Evolutionary conservation across 1,140 invertebrate genomes (phyloP).

Genomic region (Drosophila ambigua): DNA sequence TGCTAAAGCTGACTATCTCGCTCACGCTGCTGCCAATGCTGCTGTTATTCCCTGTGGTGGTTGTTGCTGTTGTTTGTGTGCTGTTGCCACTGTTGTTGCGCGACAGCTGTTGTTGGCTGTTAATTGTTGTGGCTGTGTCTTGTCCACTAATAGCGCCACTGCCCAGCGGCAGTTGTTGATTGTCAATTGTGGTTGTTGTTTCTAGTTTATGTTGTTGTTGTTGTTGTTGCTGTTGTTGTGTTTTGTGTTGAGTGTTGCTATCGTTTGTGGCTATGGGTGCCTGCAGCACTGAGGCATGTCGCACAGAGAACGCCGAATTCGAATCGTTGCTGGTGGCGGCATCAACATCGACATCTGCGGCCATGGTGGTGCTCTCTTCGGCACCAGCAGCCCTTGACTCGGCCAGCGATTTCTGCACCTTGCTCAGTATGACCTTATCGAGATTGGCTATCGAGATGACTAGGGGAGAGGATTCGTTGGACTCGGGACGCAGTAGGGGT

Average conservation of each 20-base stretch:
- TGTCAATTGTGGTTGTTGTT: conserved; percentile 23
- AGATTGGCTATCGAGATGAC: conserved; percentile 84
- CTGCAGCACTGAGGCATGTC: conserved; percentile 58
- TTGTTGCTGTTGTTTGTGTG: conserved; percentile 15
- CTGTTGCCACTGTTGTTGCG: not conserved
- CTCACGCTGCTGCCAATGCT: conserved; percentile 49
- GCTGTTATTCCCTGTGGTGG: conserved; percentile 6
- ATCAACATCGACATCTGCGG: conserved; percentile 5
- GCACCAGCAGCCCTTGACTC: conserved; percentile 19
- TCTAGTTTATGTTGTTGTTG: conserved; percentile 22
- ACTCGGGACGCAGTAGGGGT: conserved; percentile 79
- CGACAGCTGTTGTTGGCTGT: not conserved
- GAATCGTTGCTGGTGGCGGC: conserved; percentile 45
- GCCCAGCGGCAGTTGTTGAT: conserved; percentile 6
- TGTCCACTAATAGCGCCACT: conserved; percentile 31
- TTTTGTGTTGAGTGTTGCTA: conserved; percentile 8
- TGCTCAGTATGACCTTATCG: conserved; percentile 83
- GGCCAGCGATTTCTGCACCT: conserved; percentile 62
- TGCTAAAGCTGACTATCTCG: conserved; percentile 62
- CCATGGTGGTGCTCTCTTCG: conserved; percentile 7
- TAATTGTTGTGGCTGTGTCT: conserved; percentile 12
- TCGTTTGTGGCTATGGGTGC: conserved; percentile 31
- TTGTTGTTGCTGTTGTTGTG: conserved; percentile 17
- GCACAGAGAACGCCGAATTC: conserved; percentile 66
- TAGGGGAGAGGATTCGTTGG: conserved; percentile 83